phyloP scores from a whole-genome alignment of 1,140 invertebrate species.

The Sweltsa coloradensis region DNA sequence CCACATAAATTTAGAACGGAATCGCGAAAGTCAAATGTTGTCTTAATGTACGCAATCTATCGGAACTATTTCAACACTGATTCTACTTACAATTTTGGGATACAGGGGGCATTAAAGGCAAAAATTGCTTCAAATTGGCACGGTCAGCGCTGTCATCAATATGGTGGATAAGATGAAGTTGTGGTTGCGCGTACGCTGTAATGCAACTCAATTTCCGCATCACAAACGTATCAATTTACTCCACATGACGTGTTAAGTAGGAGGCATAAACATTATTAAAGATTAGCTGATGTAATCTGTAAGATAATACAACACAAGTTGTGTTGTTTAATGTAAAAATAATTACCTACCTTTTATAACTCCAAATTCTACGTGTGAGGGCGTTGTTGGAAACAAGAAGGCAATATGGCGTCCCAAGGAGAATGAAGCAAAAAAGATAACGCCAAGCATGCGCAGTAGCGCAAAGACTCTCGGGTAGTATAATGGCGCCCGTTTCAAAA shows the following conservation, averaged over 20 bases:
- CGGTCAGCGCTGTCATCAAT: conserved; percentile 57
- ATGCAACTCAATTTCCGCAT: too few species aligned
- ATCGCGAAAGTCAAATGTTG: too few species aligned
- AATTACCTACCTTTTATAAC: conserved; percentile 30
- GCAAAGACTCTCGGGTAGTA: too few species aligned
- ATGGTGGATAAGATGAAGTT: conserved; percentile 29
- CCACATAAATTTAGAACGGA: too few species aligned
- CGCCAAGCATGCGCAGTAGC: conserved; percentile 2
- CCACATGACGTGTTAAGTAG: too few species aligned
- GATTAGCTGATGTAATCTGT: too few species aligned
- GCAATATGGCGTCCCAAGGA: conserved; percentile 27
- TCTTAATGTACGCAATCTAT: conserved; percentile 35
- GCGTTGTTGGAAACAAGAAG: conserved; percentile 34
- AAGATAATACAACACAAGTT: conserved; percentile 1
- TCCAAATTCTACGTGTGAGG: conserved; percentile 40
- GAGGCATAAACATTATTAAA: too few species aligned
- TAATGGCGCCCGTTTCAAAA: too few species aligned
- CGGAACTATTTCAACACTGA: conserved; percentile 27
- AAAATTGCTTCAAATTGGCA: conserved; percentile 57
- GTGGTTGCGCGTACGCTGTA: not conserved
- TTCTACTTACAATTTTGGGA: conserved; percentile 43
- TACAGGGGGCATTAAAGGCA: conserved; percentile 54
- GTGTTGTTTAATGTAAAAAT: conserved; percentile 12
- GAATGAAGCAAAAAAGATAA: not conserved
- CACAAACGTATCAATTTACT: too few species aligned